Conservation (phyloP, 2,113 vertebrate species). For the Toxotes jaculatrix region DNA sequence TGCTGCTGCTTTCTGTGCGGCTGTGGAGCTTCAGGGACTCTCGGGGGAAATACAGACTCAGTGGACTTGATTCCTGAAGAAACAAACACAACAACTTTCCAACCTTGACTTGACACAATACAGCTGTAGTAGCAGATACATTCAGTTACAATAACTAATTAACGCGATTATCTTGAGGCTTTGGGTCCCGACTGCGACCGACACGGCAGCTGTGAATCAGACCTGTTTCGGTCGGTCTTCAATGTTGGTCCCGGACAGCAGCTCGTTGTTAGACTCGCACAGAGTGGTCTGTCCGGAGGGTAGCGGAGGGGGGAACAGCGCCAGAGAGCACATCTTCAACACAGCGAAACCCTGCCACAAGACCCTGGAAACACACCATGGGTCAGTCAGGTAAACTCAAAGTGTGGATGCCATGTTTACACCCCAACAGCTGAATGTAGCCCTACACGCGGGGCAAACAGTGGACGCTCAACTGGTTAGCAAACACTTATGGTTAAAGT, state of each 20-base stretch:
- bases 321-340: constrained; percentile 88
- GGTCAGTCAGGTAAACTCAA: background rate
- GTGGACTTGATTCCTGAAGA: constrained; percentile 86
- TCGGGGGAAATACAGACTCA: constrained; percentile 85
- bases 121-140: background rate
- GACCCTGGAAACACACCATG: constrained; percentile 23
- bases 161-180: background rate
- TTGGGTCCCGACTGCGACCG: too few species aligned
- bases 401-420: background rate
- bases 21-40: constrained; percentile 90
- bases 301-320: constrained; percentile 88
- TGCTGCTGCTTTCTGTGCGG: constrained; percentile 89
- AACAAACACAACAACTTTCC: constrained; percentile 2
- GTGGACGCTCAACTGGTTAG: background rate
- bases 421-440: background rate
- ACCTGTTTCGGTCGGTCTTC: constrained; percentile 86
- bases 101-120: too few species aligned
- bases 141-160: background rate
- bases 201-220: background rate
- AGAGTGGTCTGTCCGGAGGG: constrained; percentile 84
- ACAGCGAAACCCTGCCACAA: background rate
- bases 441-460: too few species aligned
- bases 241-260: constrained; percentile 82
- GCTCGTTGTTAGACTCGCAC: constrained; percentile 91
- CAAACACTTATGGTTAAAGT: constrained; percentile 1